phyloP scores from a whole-genome alignment of 2,113 vertebrate genomes.

The Spheniscus mendiculus region DNA sequence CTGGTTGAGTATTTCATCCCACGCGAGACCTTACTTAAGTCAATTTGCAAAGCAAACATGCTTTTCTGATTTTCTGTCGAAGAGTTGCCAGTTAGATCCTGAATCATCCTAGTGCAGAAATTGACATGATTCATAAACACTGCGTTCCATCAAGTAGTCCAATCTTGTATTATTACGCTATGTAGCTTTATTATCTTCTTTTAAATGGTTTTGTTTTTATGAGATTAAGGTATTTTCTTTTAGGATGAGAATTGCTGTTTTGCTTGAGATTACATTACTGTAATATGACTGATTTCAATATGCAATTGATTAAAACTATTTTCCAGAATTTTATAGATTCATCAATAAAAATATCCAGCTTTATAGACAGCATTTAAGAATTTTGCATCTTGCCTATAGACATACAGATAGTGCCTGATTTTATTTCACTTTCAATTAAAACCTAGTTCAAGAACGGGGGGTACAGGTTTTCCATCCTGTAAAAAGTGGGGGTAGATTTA shows the following conservation, averaged over 20 bases:
- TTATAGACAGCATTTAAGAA: neutral
- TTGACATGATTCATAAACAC: neutral
- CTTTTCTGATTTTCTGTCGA: neutral
- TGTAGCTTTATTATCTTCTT: neutral
- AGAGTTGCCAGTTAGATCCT: neutral
- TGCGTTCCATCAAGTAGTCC: neutral
- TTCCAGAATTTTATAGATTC: neutral
- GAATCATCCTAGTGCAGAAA: constrained; percentile 5
- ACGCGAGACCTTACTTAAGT: neutral
- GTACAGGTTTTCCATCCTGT: neutral
- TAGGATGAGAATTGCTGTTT: neutral
- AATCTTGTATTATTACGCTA: neutral
- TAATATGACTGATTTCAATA: neutral
- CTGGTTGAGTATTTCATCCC: neutral
- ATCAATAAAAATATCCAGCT: neutral
- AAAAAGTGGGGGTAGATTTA: neutral
- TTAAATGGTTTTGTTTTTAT: neutral
- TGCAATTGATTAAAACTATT: neutral
- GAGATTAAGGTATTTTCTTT: neutral
- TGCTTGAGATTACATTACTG: neutral
- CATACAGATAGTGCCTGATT: neutral
- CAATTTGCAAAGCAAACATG: neutral
- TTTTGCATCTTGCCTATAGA: neutral
- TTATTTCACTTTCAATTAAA: neutral
- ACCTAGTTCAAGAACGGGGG: neutral